Percentiles rank a stretch among this genome's conserved stretches.
These are phyloP conservation scores for Adrianichthys oophorus DNA, from an alignment of 2,797 vertebrate species.

Conservation along the genomic window DNA sequence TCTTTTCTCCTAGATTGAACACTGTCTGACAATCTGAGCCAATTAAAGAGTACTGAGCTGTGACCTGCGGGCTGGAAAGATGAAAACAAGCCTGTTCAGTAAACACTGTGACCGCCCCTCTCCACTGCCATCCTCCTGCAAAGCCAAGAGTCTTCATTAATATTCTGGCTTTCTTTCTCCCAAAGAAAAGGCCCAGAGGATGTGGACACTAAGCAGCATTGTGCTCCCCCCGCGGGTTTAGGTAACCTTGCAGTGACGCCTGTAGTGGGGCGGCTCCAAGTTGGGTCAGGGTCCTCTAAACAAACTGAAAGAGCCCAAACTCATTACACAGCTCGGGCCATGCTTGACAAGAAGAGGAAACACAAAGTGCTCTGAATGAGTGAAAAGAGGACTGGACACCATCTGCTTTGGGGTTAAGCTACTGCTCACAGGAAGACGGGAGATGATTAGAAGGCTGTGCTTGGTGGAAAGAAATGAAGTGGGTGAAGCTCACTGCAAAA, in stretches of 20 bases:
- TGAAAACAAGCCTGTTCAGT: slow-evolving; percentile 69
- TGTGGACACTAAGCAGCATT: slow-evolving; percentile 71
- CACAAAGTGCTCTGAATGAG: slow-evolving; percentile 78
- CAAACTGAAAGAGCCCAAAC: slow-evolving; percentile 79
- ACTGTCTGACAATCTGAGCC: slow-evolving; percentile 79
- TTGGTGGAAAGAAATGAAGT: slow-evolving; percentile 39
- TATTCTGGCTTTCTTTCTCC: slow-evolving; percentile 76
- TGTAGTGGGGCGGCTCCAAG: slow-evolving; percentile 77
- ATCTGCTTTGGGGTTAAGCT: slow-evolving; percentile 77
- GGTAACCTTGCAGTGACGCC: slow-evolving; percentile 73
- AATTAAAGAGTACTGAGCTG: slow-evolving; percentile 81
- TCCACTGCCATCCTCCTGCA: slow-evolving; percentile 54
- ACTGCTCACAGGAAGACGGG: slow-evolving; percentile 38
- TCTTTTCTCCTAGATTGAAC: slow-evolving; percentile 71
- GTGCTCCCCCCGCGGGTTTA: slow-evolving; percentile 68
- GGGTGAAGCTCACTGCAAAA: slow-evolving; percentile 16
- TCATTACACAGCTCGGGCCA: slow-evolving; percentile 84
- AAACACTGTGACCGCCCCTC: slow-evolving; percentile 70
- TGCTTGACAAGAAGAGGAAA: slow-evolving; percentile 85
- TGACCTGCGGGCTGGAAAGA: slow-evolving; percentile 65
- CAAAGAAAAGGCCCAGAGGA: slow-evolving; percentile 55
- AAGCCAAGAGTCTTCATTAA: slow-evolving; percentile 76
- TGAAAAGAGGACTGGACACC: slow-evolving; percentile 81
- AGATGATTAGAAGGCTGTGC: slow-evolving; percentile 50
- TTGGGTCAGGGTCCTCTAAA: slow-evolving; percentile 77